Evolutionary conservation across 1,140 invertebrate species (phyloP).

Genomic region (Lepidurus arcticus): DNA sequence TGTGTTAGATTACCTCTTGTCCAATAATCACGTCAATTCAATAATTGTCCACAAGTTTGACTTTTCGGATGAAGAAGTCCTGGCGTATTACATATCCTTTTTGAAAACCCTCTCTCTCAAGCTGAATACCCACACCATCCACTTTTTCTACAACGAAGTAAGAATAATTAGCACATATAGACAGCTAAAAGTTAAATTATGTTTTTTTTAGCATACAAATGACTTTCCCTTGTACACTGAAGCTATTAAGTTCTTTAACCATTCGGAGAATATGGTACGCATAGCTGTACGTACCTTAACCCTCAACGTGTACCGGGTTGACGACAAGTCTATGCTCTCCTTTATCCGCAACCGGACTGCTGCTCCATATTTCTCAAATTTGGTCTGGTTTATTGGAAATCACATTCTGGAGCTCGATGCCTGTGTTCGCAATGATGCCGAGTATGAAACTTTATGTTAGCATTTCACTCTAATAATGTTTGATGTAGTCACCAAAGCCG

Average conservation of each 20-base stretch:
- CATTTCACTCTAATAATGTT: conserved; percentile 33
- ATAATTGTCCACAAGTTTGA: conserved; percentile 99
- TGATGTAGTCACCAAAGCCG: conserved; percentile 77
- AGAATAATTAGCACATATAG: conserved; percentile 40
- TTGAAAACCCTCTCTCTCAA: conserved; percentile 96
- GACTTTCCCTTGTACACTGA: conserved; percentile 99
- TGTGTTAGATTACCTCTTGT: conserved; percentile 92
- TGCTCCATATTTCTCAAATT: conserved; percentile 94
- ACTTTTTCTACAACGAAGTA: conserved; percentile 99
- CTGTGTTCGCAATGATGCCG: conserved; percentile 88
- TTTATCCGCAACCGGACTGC: conserved; percentile 94
- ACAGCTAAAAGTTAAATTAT: conserved; percentile 26
- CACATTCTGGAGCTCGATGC: conserved; percentile 93
- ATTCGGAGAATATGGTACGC: conserved; percentile 96
- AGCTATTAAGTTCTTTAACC: conserved; percentile 99
- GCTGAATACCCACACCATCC: conserved; percentile 96
- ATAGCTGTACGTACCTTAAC: conserved; percentile 97
- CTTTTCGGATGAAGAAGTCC: conserved; percentile 99
- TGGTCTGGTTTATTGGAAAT: conserved; percentile 99
- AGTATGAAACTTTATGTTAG: conserved; percentile 58
- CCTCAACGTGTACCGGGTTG: conserved; percentile 92
- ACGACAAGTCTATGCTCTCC: conserved; percentile 89
- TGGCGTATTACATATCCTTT: conserved; percentile 99
- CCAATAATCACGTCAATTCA: conserved; percentile 99
- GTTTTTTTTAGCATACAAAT: conserved; percentile 80